A percentile compares a stretch with the other conserved stretches of the same genome.
Conservation (phyloP, 2,113 vertebrate genomes). For the Thunnus thynnus region DNA sequence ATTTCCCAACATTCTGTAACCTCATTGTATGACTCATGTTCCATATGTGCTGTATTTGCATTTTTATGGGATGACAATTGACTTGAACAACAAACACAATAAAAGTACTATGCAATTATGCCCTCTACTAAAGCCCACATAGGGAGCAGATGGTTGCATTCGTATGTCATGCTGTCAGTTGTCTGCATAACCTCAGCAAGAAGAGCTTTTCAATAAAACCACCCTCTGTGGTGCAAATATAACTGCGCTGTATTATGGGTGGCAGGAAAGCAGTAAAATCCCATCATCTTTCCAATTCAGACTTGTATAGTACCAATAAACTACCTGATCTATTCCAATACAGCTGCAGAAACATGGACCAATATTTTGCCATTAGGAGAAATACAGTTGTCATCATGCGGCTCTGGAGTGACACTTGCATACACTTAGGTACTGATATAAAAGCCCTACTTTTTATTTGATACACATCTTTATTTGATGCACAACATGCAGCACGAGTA, state of each 20-base stretch:
- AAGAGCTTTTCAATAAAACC: constrained; percentile 64
- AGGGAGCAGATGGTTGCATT: constrained; percentile 60
- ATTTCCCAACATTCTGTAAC: constrained; percentile 6
- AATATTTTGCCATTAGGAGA: constrained; percentile 27
- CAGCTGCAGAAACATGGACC: constrained; percentile 26
- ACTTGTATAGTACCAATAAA: constrained; percentile 46
- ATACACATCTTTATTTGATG: constrained; percentile 54
- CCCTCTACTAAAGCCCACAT: constrained; percentile 40
- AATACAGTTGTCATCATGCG: constrained; percentile 39
- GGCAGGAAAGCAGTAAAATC: constrained; percentile 48
- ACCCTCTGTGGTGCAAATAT: constrained; percentile 51
- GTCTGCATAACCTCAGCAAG: constrained; percentile 59
- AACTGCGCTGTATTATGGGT: constrained; percentile 27
- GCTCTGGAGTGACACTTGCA: constrained; percentile 29
- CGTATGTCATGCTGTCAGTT: constrained; percentile 50
- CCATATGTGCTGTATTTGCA: constrained; percentile 61
- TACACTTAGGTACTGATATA: constrained; percentile 21
- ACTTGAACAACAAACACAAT: constrained; percentile 70
- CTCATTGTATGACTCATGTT: constrained; percentile 23
- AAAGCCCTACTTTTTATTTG: constrained; percentile 52
- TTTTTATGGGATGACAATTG: constrained; percentile 69
- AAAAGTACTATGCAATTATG: constrained; percentile 61
- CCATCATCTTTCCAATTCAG: constrained; percentile 55
- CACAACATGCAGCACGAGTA: constrained; percentile 10
- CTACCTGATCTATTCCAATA: constrained; percentile 45